phyloP scores from a whole-genome alignment of 2,113 vertebrate genomes.

The Nothocercus nigrocapillus region DNA sequence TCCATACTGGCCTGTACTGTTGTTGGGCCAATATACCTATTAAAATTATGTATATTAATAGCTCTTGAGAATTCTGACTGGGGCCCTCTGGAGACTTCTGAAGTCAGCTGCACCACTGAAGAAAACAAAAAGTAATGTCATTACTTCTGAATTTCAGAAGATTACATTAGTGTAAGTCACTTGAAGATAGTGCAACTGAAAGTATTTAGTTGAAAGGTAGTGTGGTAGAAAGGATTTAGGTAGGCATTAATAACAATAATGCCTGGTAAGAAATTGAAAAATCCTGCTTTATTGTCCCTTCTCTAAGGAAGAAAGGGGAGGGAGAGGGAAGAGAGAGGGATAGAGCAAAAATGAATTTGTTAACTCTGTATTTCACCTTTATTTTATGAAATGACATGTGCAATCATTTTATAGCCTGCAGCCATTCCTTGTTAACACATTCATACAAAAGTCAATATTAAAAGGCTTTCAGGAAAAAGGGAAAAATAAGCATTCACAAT shows the following conservation, averaged over 20 bases:
- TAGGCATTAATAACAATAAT: neutral
- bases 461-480: neutral
- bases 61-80: too few species aligned
- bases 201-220: too few species aligned
- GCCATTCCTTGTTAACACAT: neutral
- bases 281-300: neutral
- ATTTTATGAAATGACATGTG: neutral
- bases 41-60: neutral
- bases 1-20: too few species aligned
- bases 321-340: neutral
- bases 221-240: neutral
- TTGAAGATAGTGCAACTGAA: neutral
- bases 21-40: neutral
- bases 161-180: neutral
- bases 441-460: neutral
- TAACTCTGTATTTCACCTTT: neutral
- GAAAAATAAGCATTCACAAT: neutral
- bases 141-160: neutral
- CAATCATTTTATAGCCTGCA: neutral
- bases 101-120: neutral
- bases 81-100: neutral
- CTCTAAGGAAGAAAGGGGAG: neutral
- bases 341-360: neutral
- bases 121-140: neutral
- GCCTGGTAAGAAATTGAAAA: slow-evolving; percentile 5